Evolutionary conservation across 1,140 invertebrate species (phyloP), one percentile per base, ranked within the genome.

Genomic region (Phymastichus coffea): DNA sequence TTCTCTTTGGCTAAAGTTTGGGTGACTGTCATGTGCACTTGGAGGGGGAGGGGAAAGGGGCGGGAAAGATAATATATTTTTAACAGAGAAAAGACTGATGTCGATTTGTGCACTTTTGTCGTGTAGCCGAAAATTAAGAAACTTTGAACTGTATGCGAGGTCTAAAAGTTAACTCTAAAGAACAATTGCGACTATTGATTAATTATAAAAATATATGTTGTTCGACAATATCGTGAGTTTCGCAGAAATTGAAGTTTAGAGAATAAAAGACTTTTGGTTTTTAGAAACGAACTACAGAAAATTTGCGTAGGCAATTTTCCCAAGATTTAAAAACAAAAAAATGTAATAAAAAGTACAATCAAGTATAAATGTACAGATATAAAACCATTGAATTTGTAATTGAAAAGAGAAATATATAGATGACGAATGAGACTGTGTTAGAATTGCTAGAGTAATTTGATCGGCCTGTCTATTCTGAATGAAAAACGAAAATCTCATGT

Each of bases 51-150:
- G n/a, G n/a, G n/a, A n/a, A n/a, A n/a, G n/a, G n/a, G n/a, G n/a
- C n/a, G n/a, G n/a, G n/a, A 26, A 47, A 47, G 3, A 2, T 25
- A 44, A 9, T 23, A 22, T 47, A 47, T 47, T 47, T 47, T 47
- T 15, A 47, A 46, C 26, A 47, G 44, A 47, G 26, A 47, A 30
- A 47, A 47, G 44, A 47, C 44, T 47, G 44, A 47, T 19, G 26
- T 44, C 19, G 44, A 47, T 14, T 47, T 26, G 44, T 28, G 44
- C 44, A 28, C 44, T 47, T 47, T 47, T 15, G 25, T 47, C 44
- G 44, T 28, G 44, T 28, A 44, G 25, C 30, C 23, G 7, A 12
- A 4, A n/a, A 26, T 14, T 14, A 26, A 25, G 15, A 44, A 14
- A n/a, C n/a, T n/a, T n/a, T n/a, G n/a, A n/a, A n/a, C n/a, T n/a